phyloP scores from a whole-genome alignment of 2,797 vertebrate species.

The Coregonus ussuriensis region DNA sequence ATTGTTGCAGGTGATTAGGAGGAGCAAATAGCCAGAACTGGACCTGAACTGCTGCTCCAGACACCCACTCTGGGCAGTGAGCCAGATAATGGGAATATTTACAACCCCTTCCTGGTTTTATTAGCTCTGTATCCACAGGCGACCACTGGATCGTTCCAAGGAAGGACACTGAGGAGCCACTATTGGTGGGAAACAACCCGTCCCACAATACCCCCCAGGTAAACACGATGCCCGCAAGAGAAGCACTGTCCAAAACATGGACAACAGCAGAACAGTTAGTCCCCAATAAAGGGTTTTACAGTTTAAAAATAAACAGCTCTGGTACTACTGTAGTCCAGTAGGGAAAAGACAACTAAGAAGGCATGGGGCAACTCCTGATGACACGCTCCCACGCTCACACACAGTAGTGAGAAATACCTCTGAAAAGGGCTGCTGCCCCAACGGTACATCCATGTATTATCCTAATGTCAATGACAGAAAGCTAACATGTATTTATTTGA shows the following conservation, averaged over 20 bases:
- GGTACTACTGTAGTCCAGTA: constrained; percentile 23
- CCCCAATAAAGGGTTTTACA: constrained; percentile 55
- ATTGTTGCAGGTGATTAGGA: too few species aligned
- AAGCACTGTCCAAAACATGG: constrained; percentile 52
- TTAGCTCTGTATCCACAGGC: constrained; percentile 78
- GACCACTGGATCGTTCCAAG: constrained; percentile 65
- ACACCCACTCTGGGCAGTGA: constrained; percentile 50
- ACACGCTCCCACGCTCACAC: too few species aligned
- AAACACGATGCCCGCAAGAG: constrained; percentile 56
- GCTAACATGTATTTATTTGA: too few species aligned
- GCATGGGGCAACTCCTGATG: constrained; percentile 20
- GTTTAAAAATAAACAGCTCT: constrained; percentile 35
- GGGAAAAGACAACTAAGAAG: constrained; percentile 7
- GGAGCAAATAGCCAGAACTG: too few species aligned
- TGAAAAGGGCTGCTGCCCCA: too few species aligned
- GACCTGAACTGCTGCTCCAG: constrained; percentile 30
- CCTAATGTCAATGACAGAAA: too few species aligned
- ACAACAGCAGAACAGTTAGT: constrained; percentile 38
- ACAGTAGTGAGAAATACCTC: too few species aligned
- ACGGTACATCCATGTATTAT: too few species aligned
- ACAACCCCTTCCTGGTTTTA: constrained; percentile 75
- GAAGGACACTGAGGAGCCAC: constrained; percentile 68
- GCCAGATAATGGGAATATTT: constrained; percentile 80
- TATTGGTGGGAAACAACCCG: constrained; percentile 12
- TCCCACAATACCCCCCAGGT: constrained; percentile 49